Conservation (phyloP, 2,888 invertebrate genomes). For the Caenorhabditis virilis region DNA sequence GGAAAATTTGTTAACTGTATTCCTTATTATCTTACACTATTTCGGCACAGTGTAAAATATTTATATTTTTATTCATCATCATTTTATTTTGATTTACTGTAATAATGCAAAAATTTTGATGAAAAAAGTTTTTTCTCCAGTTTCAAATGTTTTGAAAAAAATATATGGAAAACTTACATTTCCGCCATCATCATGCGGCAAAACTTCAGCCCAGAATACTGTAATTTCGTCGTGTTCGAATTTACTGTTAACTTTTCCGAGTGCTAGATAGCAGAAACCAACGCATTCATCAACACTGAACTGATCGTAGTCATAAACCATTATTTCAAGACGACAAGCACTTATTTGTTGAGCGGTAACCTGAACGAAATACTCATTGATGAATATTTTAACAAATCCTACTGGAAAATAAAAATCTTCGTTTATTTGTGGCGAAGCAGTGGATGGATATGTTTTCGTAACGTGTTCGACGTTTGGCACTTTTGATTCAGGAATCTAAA, state of each 20-base stretch:
- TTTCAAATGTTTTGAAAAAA: slow-evolving; percentile 1
- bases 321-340: slow-evolving; percentile 61
- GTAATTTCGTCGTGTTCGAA: slow-evolving; percentile 56
- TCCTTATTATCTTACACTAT: neutral
- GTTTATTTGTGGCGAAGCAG: slow-evolving; percentile 57
- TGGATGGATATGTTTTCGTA: slow-evolving; percentile 56
- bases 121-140: neutral
- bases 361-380: no score
- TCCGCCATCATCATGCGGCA: slow-evolving; percentile 61
- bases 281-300: slow-evolving; percentile 67
- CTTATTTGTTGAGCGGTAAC: slow-evolving; percentile 48
- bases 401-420: slow-evolving; percentile 68
- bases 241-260: slow-evolving; percentile 55
- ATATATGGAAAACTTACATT: slow-evolving; percentile 6
- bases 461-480: slow-evolving; percentile 61
- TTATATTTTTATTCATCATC: neutral
- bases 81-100: neutral
- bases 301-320: slow-evolving; percentile 67
- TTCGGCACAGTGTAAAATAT: neutral
- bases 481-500: slow-evolving; percentile 35
- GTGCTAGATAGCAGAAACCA: slow-evolving; percentile 66
- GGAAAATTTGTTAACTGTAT: neutral
- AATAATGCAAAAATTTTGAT: neutral
- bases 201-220: slow-evolving; percentile 68
- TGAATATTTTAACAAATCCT: no score